phyloP scores from a whole-genome alignment of 2,888 invertebrate genomes.

The Euplexia lucipara region DNA sequence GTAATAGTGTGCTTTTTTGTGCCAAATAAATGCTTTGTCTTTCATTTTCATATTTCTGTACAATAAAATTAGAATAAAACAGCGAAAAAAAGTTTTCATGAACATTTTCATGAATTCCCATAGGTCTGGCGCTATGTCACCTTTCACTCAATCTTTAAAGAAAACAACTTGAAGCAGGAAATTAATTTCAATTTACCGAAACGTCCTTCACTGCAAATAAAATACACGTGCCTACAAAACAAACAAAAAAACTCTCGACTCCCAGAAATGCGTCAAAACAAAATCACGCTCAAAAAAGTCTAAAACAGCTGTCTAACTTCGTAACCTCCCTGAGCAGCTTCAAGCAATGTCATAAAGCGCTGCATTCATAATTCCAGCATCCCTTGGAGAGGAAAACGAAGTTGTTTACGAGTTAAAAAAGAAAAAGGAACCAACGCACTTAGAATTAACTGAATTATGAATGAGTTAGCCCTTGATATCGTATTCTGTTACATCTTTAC shows the following conservation, averaged over 20 bases:
- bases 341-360: slow-evolving; percentile 47
- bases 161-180: too few relatives aligned
- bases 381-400: slow-evolving; percentile 50
- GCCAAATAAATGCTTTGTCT: too few relatives aligned
- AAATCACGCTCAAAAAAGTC: slow-evolving; percentile 30
- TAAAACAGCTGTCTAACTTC: slow-evolving; percentile 29
- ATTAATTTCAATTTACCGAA: not conserved
- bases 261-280: slow-evolving; percentile 34
- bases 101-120: too few relatives aligned
- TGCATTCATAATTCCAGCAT: slow-evolving; percentile 56
- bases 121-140: too few relatives aligned
- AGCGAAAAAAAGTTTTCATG: too few relatives aligned
- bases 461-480: slow-evolving; percentile 66
- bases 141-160: too few relatives aligned
- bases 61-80: too few relatives aligned
- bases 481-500: slow-evolving; percentile 59
- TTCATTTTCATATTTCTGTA: too few relatives aligned
- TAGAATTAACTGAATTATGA: slow-evolving; percentile 71
- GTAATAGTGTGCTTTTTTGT: too few relatives aligned
- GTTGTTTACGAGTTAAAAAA: slow-evolving; percentile 59
- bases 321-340: slow-evolving; percentile 14
- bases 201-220: not conserved
- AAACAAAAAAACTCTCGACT: slow-evolving; percentile 6
- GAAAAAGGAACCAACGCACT: slow-evolving; percentile 57
- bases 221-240: slow-evolving; percentile 10